Conservation (phyloP, 2,797 vertebrate species). For the Lagodon rhomboides region DNA sequence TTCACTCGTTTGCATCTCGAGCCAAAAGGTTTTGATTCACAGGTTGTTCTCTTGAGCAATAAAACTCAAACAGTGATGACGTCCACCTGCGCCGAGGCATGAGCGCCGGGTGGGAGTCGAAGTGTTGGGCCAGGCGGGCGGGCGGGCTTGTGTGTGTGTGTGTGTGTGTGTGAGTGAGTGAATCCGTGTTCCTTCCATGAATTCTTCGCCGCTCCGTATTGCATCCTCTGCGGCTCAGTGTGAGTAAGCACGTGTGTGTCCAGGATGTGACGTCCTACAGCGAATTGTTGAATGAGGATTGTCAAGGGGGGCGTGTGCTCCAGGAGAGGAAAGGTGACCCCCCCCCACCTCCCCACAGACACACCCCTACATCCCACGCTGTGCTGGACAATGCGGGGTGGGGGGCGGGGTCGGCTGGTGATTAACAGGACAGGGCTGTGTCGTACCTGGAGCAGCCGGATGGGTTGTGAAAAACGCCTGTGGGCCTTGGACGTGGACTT, state of each 20-base stretch:
- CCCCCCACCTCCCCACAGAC: background rate
- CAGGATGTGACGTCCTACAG: slow-evolving; percentile 57
- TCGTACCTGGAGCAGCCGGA: slow-evolving; percentile 66
- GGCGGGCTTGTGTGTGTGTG: background rate
- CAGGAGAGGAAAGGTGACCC: slow-evolving; percentile 35
- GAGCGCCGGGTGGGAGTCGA: background rate
- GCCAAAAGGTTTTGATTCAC: slow-evolving; percentile 53
- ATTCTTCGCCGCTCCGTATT: slow-evolving; percentile 72
- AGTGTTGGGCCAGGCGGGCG: background rate
- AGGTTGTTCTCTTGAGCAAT: slow-evolving; percentile 29
- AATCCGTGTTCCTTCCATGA: slow-evolving; percentile 82
- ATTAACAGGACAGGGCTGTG: slow-evolving; percentile 32
- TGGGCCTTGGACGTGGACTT: slow-evolving; percentile 41
- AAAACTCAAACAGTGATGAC: slow-evolving; percentile 24
- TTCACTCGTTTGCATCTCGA: slow-evolving; percentile 29
- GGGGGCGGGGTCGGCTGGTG: slow-evolving; percentile 34
- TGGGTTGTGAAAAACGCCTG: slow-evolving; percentile 50
- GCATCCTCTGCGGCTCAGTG: slow-evolving; percentile 59
- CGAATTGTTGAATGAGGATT: slow-evolving; percentile 51
- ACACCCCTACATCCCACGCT: slow-evolving; percentile 38
- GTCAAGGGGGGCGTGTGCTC: slow-evolving; percentile 36
- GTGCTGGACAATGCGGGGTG: slow-evolving; percentile 69
- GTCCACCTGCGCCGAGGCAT: background rate
- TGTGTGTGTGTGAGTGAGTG: slow-evolving; percentile 3
- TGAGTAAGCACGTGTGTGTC: slow-evolving; percentile 61